Conservation (phyloP, 2,797 vertebrate genomes). For the Carapus acus region DNA sequence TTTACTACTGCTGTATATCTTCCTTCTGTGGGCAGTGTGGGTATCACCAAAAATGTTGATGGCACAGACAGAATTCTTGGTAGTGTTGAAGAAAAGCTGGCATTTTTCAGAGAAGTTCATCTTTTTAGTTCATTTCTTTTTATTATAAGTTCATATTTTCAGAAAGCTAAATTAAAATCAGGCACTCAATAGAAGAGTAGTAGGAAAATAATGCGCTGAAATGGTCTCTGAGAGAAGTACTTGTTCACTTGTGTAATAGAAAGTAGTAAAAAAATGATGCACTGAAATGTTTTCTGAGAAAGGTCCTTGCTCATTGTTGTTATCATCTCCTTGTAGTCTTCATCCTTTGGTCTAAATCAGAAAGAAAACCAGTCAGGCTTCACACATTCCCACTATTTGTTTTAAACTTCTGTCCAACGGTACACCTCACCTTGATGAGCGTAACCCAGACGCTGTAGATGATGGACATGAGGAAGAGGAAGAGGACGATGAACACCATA, state of each 20-base stretch:
- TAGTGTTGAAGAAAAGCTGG: too few species aligned
- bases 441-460: conserved; percentile 55
- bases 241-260: too few species aligned
- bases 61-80: background rate
- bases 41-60: background rate
- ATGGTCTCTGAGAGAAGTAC: too few species aligned
- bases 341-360: conserved; percentile 47
- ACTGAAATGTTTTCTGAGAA: too few species aligned
- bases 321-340: background rate
- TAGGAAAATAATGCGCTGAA: too few species aligned
- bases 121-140: too few species aligned
- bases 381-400: too few species aligned
- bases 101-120: too few species aligned
- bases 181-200: too few species aligned
- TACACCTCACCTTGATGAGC: conserved; percentile 59
- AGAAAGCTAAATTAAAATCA: background rate
- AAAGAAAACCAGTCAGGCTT: background rate
- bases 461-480: conserved; percentile 59
- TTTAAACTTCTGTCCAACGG: background rate
- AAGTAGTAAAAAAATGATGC: too few species aligned
- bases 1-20: conserved; percentile 30
- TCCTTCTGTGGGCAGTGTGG: conserved; percentile 40
- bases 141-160: too few species aligned
- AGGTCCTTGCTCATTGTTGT: too few species aligned
- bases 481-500: conserved; percentile 55